These are phyloP conservation scores for Homarus gammarus DNA, from an alignment of 2,888 invertebrate species.

Conservation along the genomic window DNA sequence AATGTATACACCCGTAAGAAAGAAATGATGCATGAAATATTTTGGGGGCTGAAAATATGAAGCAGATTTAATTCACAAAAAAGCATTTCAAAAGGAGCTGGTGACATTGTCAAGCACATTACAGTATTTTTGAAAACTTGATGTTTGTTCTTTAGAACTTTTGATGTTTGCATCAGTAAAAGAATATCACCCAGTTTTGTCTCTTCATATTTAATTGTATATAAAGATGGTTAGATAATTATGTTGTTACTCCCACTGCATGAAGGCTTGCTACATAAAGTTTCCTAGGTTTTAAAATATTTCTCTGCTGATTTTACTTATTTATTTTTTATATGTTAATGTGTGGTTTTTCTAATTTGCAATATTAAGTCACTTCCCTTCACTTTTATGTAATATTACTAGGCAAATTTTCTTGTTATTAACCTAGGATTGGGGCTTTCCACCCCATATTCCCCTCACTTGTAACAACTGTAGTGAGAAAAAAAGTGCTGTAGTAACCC, in stretches of 20 bases:
- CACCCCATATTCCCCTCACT: not conserved
- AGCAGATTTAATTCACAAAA: conserved; percentile 10
- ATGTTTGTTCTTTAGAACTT: not conserved
- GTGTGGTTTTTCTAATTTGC: not conserved
- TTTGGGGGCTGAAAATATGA: not conserved
- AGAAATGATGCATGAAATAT: not conserved
- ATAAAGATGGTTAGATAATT: not conserved
- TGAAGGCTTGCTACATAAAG: conserved; percentile 43
- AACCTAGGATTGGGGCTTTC: not conserved
- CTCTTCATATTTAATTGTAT: conserved; percentile 9
- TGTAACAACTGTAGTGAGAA: conserved; percentile 5
- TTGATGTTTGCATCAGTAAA: too few species aligned
- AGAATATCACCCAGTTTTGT: conserved; percentile 1
- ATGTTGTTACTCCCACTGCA: conserved; percentile 21
- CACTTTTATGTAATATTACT: conserved; percentile 1
- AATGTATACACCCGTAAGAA: conserved; percentile 5
- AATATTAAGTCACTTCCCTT: not conserved
- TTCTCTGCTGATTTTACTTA: not conserved
- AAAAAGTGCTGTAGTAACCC: conserved; percentile 17
- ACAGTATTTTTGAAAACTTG: not conserved
- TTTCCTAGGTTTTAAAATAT: conserved; percentile 2
- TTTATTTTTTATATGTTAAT: not conserved
- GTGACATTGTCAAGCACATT: not conserved
- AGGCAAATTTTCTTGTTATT: not conserved
- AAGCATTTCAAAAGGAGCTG: conserved; percentile 4